Percentiles rank a stretch among this genome's conserved stretches.
These are phyloP conservation scores for Isichthys henryi DNA, from an alignment of 2,113 vertebrate species.

Conservation along the genomic window DNA sequence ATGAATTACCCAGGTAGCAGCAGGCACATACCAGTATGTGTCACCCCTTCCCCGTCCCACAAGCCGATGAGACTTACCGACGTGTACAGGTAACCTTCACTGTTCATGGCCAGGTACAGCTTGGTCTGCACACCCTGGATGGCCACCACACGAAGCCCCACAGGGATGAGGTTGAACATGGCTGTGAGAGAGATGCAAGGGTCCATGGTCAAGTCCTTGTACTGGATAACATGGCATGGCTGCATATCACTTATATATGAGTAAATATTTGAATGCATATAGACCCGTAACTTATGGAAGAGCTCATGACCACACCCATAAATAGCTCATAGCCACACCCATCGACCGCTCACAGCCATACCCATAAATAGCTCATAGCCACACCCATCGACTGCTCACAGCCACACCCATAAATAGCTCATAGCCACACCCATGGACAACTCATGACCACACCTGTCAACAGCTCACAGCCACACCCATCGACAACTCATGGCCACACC, in stretches of 20 bases:
- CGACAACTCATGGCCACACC: neutral
- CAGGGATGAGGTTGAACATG: slow-evolving; percentile 98
- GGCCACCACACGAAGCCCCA: slow-evolving; percentile 96
- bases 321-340: neutral
- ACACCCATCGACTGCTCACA: neutral
- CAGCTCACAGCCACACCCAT: neutral
- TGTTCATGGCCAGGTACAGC: slow-evolving; percentile 97
- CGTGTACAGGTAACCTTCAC: slow-evolving; percentile 93
- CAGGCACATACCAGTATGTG: neutral
- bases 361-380: neutral
- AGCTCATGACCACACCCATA: neutral
- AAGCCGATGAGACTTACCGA: slow-evolving; percentile 75
- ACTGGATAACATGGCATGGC: neutral
- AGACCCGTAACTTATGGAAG: neutral
- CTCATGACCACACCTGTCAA: neutral
- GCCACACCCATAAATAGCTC: neutral
- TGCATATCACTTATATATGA: neutral
- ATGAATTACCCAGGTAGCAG: neutral
- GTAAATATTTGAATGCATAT: neutral
- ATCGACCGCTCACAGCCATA: neutral
- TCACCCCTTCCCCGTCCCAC: neutral
- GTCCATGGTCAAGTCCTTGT: neutral
- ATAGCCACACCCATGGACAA: neutral
- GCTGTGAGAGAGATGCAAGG: slow-evolving; percentile 53
- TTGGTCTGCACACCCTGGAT: slow-evolving; percentile 98